Conservation (phyloP, 64 coral and sea anemone species). For the Platygyra sinensis region DNA sequence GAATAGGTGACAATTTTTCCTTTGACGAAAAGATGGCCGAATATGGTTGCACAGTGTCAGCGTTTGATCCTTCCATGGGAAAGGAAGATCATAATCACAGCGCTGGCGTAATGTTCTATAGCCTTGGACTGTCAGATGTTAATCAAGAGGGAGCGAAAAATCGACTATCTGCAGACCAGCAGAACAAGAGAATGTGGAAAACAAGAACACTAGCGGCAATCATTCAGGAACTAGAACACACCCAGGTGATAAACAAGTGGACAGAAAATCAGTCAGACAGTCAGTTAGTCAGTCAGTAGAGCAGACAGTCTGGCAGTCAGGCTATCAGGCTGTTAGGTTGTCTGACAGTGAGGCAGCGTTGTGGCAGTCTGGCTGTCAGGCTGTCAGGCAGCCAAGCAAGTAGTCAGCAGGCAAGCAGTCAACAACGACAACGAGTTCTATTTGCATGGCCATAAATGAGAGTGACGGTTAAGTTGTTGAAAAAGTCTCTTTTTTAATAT, state of each 20-base stretch:
- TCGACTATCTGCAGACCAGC: neutral
- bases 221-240: conserved; percentile 74
- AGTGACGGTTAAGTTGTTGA: neutral
- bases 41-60: conserved; percentile 77
- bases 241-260: conserved; percentile 49
- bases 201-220: conserved; percentile 65
- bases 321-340: no score
- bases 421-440: no score
- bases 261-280: no score
- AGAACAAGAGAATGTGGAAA: conserved; percentile 48
- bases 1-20: conserved; percentile 77
- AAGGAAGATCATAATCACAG: conserved; percentile 66
- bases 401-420: neutral
- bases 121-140: conserved; percentile 59
- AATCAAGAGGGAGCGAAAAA: conserved; percentile 45
- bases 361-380: neutral
- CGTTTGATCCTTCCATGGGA: conserved; percentile 85
- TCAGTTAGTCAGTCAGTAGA: neutral
- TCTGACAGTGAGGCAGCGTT: neutral
- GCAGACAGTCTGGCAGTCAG: neutral
- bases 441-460: no score
- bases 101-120: conserved; percentile 64
- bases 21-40: conserved; percentile 83
- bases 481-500: neutral
- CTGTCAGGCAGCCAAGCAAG: no score